Percentiles rank a stretch among this genome's conserved stretches.
Conservation (phyloP, 2,888 invertebrate genomes). For the Parasteatoda lunata region DNA sequence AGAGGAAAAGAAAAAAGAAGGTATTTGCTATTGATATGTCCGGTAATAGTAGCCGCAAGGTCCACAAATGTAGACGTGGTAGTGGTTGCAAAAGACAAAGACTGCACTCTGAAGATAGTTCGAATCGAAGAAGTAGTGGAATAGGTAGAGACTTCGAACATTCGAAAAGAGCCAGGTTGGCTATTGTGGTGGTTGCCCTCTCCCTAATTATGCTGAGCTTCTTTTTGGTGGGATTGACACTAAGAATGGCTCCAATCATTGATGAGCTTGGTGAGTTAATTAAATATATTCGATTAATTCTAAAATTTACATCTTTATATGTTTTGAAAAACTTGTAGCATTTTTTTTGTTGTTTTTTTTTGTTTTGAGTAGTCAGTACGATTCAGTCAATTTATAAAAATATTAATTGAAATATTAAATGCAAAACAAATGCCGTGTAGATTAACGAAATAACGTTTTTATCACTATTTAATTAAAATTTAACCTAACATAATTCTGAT, state of each 20-base stretch:
- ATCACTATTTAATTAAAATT: no score
- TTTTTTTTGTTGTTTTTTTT: no score
- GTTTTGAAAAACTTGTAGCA: no score
- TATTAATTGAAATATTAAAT: no score
- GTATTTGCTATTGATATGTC: constrained; percentile 41
- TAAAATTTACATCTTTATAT: no score
- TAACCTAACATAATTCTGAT: no score
- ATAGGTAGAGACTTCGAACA: constrained; percentile 36
- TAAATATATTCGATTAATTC: no score
- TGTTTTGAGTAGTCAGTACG: no score
- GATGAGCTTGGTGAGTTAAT: constrained; percentile 63
- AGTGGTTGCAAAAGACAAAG: constrained; percentile 49
- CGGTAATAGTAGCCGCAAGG: background rate
- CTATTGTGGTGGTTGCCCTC: constrained; percentile 42
- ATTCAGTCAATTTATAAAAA: no score
- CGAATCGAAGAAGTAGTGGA: constrained; percentile 45
- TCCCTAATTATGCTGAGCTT: constrained; percentile 59
- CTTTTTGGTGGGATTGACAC: constrained; percentile 60
- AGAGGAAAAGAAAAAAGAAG: constrained; percentile 42
- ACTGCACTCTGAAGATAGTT: constrained; percentile 61
- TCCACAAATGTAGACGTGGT: constrained; percentile 36
- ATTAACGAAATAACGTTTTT: no score
- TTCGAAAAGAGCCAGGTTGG: constrained; percentile 55
- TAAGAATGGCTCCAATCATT: constrained; percentile 64
- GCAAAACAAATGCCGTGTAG: no score